Conservation (phyloP, 2,888 invertebrate genomes). For the Sphaerophoria rueppellii region DNA sequence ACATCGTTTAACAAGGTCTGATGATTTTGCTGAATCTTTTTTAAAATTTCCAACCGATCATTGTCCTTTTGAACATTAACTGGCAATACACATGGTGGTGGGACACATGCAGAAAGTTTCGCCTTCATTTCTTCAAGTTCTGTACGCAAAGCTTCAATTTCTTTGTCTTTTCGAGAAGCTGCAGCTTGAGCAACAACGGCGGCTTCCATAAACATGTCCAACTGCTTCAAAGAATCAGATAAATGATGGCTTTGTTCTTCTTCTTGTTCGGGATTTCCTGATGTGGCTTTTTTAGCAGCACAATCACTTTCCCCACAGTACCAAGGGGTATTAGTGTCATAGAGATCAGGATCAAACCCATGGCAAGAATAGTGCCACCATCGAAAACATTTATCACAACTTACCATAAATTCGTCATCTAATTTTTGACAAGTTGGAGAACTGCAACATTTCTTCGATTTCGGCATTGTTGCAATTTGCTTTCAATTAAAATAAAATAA, state of each 20-base stretch:
- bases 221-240: not conserved
- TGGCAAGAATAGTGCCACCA: constrained; percentile 19
- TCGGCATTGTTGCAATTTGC: no score
- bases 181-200: constrained; percentile 9
- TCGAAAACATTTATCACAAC: not conserved
- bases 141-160: not conserved
- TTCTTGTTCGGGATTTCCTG: not conserved
- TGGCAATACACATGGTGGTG: not conserved
- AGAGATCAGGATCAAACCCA: not conserved
- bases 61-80: not conserved
- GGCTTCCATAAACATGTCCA: not conserved
- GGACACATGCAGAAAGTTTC: not conserved
- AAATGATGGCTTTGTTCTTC: not conserved
- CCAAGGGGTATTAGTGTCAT: not conserved
- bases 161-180: not conserved
- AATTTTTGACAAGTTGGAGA: not conserved
- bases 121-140: not conserved
- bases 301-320: constrained; percentile 6
- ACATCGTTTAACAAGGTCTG: not conserved
- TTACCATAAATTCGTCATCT: constrained; percentile 2
- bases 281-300: no score
- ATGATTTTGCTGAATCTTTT: constrained; percentile 8
- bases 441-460: not conserved
- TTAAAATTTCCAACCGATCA: not conserved
- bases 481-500: no score